A percentile compares a stretch with the other conserved stretches of the same genome.
Conservation (phyloP, 2,113 vertebrate species). For the Tichodroma muraria region DNA sequence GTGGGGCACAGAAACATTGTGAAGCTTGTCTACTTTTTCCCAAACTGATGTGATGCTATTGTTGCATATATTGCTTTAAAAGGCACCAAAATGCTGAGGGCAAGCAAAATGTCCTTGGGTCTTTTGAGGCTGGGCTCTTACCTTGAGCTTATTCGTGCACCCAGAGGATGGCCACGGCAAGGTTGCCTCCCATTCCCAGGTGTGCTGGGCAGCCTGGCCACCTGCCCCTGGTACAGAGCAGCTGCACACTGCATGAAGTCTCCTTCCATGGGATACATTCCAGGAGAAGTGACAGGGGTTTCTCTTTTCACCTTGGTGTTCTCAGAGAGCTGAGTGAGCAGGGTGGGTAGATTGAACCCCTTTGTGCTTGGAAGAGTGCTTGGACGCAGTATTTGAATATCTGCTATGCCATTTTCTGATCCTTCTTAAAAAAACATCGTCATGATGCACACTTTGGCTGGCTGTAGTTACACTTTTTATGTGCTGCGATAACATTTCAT, state of each 20-base stretch:
- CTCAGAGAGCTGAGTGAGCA: neutral
- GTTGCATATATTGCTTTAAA: neutral
- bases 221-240: neutral
- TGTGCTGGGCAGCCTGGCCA: neutral
- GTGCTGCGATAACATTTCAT: neutral
- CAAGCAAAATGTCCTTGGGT: neutral
- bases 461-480: neutral
- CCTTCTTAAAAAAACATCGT: neutral
- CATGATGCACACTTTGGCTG: neutral
- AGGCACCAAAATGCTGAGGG: neutral
- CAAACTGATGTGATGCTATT: neutral
- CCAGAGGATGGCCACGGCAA: neutral
- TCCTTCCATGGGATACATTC: neutral
- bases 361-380: neutral
- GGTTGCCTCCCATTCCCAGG: neutral
- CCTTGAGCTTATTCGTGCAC: neutral
- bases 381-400: neutral
- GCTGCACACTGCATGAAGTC: neutral
- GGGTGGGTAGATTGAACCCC: accelerated
- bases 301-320: neutral
- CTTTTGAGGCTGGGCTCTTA: neutral
- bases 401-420: neutral
- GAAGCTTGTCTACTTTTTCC: neutral
- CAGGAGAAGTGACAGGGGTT: neutral
- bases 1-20: neutral